phyloP scores from a whole-genome alignment of 2,888 invertebrate species.

The Leptopilina myrica region DNA sequence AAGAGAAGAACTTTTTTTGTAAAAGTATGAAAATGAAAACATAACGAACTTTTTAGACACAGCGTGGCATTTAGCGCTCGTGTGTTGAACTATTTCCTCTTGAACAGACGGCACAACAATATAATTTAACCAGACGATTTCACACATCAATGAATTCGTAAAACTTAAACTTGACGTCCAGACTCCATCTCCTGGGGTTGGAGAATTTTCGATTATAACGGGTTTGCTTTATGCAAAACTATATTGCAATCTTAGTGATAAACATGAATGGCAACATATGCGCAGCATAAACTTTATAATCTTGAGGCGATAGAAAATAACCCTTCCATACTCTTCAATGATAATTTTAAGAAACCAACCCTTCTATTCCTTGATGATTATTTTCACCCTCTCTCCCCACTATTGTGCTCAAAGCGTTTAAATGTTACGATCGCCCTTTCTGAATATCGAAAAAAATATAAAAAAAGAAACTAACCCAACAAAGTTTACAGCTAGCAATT shows the following conservation, averaged over 20 bases:
- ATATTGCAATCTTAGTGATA: background rate
- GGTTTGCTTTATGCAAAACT: conserved; percentile 1
- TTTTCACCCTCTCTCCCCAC: too few relatives aligned
- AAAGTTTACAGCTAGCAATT: background rate
- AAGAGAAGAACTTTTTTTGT: background rate
- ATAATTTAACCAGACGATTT: conserved; percentile 33
- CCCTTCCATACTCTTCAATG: too few relatives aligned
- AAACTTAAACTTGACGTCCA: background rate
- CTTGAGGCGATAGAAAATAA: conserved; percentile 2
- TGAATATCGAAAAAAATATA: background rate
- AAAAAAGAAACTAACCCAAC: background rate
- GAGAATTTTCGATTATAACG: conserved; percentile 2
- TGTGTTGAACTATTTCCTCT: background rate
- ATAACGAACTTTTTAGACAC: conserved; percentile 27
- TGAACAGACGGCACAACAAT: background rate
- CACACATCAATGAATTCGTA: conserved; percentile 23
- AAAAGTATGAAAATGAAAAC: background rate
- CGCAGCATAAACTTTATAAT: background rate
- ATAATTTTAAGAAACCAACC: too few relatives aligned
- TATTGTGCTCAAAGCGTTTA: background rate
- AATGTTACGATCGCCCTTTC: background rate
- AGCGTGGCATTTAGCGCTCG: background rate
- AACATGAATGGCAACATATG: background rate
- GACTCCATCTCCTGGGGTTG: background rate
- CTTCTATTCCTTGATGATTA: too few relatives aligned